These are phyloP conservation scores for Rotaria macrura DNA, from an alignment of 2,888 invertebrate genomes.

Conservation along the genomic window DNA sequence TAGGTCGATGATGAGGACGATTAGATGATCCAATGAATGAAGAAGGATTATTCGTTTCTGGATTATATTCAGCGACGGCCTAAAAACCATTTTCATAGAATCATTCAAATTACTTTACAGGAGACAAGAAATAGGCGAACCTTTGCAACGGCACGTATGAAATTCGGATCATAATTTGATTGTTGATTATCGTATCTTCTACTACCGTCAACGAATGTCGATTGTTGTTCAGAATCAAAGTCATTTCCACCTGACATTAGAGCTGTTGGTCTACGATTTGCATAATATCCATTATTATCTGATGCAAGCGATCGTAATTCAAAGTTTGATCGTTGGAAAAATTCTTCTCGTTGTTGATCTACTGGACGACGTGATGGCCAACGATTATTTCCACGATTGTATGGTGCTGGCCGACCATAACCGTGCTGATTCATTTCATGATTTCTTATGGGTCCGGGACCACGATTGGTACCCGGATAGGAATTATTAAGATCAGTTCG, in stretches of 20 bases:
- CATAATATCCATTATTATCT: background rate
- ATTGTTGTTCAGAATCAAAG: background rate
- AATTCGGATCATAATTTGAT: background rate
- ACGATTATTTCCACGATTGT: background rate
- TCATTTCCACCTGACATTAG: background rate
- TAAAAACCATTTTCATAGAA: background rate
- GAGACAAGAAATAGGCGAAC: background rate
- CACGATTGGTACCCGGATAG: background rate
- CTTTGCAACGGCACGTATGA: background rate
- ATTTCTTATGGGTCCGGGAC: background rate
- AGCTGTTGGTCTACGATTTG: background rate
- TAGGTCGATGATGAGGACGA: background rate
- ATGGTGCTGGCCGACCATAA: background rate
- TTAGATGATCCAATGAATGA: background rate
- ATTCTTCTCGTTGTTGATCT: background rate
- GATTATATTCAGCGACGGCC: background rate
- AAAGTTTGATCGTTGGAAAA: background rate
- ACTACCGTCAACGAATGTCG: background rate
- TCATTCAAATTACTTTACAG: too few species aligned
- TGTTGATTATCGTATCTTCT: background rate
- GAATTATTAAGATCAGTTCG: background rate
- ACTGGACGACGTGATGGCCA: background rate
- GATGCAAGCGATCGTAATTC: background rate
- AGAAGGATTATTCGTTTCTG: background rate
- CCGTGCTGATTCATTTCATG: background rate